Base-by-base conservation (phyloP, 1,140 invertebrate genomes). In the Tyrophagus putrescentiae region DNA sequence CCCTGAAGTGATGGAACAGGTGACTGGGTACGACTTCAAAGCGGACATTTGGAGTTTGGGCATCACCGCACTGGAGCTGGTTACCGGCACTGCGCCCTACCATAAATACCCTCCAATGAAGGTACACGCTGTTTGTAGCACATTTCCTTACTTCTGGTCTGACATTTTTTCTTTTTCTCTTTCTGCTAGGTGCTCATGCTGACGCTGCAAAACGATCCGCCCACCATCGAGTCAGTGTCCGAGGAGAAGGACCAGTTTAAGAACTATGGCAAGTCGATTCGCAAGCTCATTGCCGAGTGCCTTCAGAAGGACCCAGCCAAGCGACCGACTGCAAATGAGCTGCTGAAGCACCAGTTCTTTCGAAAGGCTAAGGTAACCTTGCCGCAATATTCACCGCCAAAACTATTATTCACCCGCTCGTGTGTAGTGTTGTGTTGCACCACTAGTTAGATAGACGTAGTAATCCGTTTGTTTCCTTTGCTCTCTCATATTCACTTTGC, bases 21-120 rank as follows among this genome's bases (percentile, higher is more conserved):
- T 96, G 69, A 89, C 92, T 71, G 95, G 95, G 0, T 98, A 98
- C 70, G 93, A 97, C 73, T 97, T 93, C 73, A 98, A 98, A 75
- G 95, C 94, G n/a, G 95, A 99, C 70, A 98, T 99, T 64, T 99
- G 95, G 95, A 96, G 91, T 28, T 86, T 98, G 73, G 95, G 95
- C 28, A 98, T 99, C 60, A 97, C 94, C 0, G 93, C 93, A 0
- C 97, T 99, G 66, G 95, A 98, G 76, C 84, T 98, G 81, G 94
- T 94, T 0, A 96, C 93, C 7, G 95, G 95, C 13, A 95, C 92
- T 9, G 94, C 95, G 0, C 95, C 95, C 0, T 99, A 98, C 72
- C 92, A 98, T 70, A 97, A 95, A 71, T 98, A 93, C 73, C 92
- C 95, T 39, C 93, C 95, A 1, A 98, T 98, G 94, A 98, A 98